Evolutionary conservation across 2,888 invertebrate genomes (phyloP).

Genomic region (Elegia similella): DNA sequence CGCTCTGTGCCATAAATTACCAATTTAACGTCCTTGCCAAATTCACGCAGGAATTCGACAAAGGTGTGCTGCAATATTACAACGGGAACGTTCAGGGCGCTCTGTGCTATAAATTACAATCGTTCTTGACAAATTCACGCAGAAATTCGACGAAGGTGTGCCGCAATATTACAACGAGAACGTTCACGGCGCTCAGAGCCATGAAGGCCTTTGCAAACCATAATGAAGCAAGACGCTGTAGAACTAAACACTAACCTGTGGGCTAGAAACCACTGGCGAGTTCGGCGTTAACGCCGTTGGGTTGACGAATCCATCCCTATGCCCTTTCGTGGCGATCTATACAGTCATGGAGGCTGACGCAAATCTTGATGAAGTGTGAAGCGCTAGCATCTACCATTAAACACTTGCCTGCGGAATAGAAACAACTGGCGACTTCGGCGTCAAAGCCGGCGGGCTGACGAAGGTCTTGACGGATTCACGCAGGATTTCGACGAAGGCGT

Average conservation of each 20-base stretch:
- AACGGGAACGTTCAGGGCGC: too few species aligned
- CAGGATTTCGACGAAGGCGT: conserved; percentile 88
- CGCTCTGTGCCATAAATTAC: too few species aligned
- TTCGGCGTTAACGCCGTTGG: too few species aligned
- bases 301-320: too few species aligned
- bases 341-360: too few species aligned
- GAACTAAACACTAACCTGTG: conserved; percentile 80
- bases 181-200: too few species aligned
- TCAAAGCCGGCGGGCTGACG: conserved; percentile 94
- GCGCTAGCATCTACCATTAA: background rate
- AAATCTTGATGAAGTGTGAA: too few species aligned
- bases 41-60: conserved; percentile 91
- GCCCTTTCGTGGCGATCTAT: too few species aligned
- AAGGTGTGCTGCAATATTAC: conserved; percentile 81
- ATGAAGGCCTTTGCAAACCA: too few species aligned
- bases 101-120: too few species aligned
- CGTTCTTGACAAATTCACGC: conserved; percentile 90
- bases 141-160: conserved; percentile 88
- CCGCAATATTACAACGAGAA: too few species aligned
- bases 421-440: conserved; percentile 85
- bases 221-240: too few species aligned
- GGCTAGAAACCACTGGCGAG: conserved; percentile 77
- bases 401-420: conserved; percentile 83
- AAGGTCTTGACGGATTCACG: conserved; percentile 93
- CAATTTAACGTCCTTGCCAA: conserved; percentile 88